A percentile compares a stretch with the other conserved stretches of the same genome.
phyloP scores from a whole-genome alignment of 1,140 invertebrate genomes.

The Trachelipus rathkii region DNA sequence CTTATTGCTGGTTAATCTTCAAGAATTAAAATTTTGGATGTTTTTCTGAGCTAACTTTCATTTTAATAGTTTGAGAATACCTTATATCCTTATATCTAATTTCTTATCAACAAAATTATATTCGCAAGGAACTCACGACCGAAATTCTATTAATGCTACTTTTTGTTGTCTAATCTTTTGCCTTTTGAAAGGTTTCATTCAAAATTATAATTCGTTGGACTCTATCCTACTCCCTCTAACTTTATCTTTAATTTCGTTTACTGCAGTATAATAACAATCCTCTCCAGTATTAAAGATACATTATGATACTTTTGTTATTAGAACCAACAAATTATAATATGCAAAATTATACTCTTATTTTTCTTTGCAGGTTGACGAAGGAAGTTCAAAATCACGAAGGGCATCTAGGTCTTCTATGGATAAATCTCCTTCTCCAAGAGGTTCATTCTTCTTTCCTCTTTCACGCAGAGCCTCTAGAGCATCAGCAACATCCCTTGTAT shows the following conservation, averaged over 20 bases:
- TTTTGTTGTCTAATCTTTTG: too few relatives aligned
- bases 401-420: conserved; percentile 43
- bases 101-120: too few relatives aligned
- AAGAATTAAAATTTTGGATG: too few relatives aligned
- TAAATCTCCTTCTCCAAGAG: conserved; percentile 41
- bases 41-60: too few relatives aligned
- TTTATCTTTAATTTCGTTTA: background rate
- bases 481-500: conserved; percentile 39
- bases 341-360: background rate
- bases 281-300: background rate
- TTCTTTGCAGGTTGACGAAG: conserved; percentile 35
- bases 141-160: too few relatives aligned
- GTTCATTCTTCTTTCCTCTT: conserved; percentile 44
- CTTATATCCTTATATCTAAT: too few relatives aligned
- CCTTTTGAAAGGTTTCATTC: too few relatives aligned
- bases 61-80: too few relatives aligned
- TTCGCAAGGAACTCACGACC: too few relatives aligned
- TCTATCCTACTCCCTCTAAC: background rate
- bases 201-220: too few relatives aligned
- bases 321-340: background rate
- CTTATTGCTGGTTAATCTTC: too few relatives aligned
- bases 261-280: background rate
- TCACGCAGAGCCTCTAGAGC: conserved; percentile 43
- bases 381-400: conserved; percentile 39
- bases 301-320: background rate